Conservation (phyloP, 2,797 vertebrate species). For the Protonibea diacanthus region DNA sequence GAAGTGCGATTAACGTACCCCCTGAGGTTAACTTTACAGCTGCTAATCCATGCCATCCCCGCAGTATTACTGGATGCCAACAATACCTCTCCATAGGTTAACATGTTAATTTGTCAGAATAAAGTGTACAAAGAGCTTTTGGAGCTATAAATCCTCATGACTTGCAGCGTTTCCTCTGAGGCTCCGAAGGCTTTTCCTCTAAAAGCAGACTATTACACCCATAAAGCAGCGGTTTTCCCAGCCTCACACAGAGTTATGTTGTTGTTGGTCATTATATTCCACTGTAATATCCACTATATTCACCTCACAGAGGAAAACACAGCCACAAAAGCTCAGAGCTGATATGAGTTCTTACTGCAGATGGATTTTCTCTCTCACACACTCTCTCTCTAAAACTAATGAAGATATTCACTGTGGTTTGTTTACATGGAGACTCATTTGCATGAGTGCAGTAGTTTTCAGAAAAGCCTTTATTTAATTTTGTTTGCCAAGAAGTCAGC, state of each 20-base stretch:
- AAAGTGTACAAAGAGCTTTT: slow-evolving; percentile 16
- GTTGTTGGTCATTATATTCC: slow-evolving; percentile 39
- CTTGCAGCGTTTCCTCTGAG: slow-evolving; percentile 11
- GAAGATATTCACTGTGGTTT: slow-evolving; percentile 19
- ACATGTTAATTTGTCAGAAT: slow-evolving; percentile 24
- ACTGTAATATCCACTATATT: slow-evolving; percentile 36
- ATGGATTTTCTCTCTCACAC: background rate
- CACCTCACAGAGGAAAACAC: slow-evolving; percentile 24
- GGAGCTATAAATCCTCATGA: slow-evolving; percentile 20
- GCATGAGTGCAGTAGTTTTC: background rate
- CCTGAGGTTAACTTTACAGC: slow-evolving; percentile 19
- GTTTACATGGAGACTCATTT: slow-evolving; percentile 10
- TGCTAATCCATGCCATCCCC: slow-evolving; percentile 11
- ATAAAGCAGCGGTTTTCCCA: slow-evolving; percentile 68
- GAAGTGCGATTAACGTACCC: slow-evolving; percentile 9
- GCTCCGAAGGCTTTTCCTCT: slow-evolving; percentile 47
- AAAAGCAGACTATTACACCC: slow-evolving; percentile 65
- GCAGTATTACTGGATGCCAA: background rate
- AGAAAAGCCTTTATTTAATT: slow-evolving; percentile 1
- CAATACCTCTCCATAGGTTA: slow-evolving; percentile 1
- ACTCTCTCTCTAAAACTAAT: background rate
- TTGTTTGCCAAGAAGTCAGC: slow-evolving; percentile 9
- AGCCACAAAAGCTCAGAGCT: slow-evolving; percentile 1
- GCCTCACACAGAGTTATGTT: slow-evolving; percentile 44
- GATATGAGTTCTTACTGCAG: slow-evolving; percentile 37